A percentile compares a stretch with the other conserved stretches of the same genome.
Evolutionary conservation across 2,113 vertebrate genomes (phyloP).

Genomic region (Melanerpes formicivorus): DNA sequence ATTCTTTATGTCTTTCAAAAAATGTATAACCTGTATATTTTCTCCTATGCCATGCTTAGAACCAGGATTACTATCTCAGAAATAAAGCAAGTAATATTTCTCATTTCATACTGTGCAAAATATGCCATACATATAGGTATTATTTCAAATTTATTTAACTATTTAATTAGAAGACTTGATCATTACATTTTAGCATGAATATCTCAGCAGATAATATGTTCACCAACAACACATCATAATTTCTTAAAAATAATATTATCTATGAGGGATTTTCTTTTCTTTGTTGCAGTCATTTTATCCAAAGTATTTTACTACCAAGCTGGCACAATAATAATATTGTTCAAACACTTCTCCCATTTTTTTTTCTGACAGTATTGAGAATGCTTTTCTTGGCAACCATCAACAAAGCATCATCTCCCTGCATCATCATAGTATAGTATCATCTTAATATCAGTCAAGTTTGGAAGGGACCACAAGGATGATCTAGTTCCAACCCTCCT

Average conservation of each 20-base stretch:
- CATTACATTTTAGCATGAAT: not conserved
- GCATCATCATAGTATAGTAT: not conserved
- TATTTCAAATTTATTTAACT: not conserved
- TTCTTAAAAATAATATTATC: not conserved
- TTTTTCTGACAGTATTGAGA: not conserved
- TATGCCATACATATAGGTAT: not conserved
- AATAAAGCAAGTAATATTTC: too few relatives aligned
- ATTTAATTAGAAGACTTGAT: not conserved
- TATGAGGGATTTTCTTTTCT: fast-evolving
- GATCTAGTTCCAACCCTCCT: too few relatives aligned
- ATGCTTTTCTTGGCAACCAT: not conserved
- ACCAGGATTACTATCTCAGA: too few relatives aligned
- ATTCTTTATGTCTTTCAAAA: too few relatives aligned
- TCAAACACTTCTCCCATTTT: not conserved
- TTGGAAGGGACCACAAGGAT: too few relatives aligned
- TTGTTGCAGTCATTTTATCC: not conserved
- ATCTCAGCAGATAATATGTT: not conserved
- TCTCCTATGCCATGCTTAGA: too few relatives aligned
- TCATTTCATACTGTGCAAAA: too few relatives aligned
- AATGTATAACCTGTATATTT: too few relatives aligned
- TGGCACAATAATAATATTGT: not conserved
- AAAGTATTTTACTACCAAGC: not conserved
- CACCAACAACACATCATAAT: not conserved
- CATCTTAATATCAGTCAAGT: too few relatives aligned
- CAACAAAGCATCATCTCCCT: fast-evolving